A percentile compares a stretch with the other conserved stretches of the same genome.
Conservation (phyloP, 2,797 vertebrate species). For the Choloepus didactylus region DNA sequence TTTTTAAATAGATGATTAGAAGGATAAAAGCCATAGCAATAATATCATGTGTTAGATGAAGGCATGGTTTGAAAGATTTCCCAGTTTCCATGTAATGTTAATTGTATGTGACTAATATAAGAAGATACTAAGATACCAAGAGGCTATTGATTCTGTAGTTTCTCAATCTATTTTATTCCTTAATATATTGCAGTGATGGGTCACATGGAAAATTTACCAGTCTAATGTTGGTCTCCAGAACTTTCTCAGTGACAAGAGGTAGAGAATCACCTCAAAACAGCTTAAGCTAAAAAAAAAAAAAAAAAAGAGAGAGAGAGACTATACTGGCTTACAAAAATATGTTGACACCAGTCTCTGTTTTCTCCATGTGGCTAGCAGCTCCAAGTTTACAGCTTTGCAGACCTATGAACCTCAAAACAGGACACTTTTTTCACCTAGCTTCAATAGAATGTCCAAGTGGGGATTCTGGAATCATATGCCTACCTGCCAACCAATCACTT, state of each 20-base stretch:
- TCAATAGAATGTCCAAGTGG: not conserved
- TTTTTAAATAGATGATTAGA: conserved; percentile 60
- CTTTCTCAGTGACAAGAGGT: not conserved
- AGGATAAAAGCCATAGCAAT: conserved; percentile 37
- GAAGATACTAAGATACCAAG: too few species aligned
- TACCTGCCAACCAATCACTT: not conserved
- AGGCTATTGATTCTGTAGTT: not conserved
- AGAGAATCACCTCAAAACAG: not conserved
- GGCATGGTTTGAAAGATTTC: not conserved
- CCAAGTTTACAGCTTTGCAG: not conserved
- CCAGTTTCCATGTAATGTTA: not conserved
- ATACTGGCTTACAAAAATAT: not conserved
- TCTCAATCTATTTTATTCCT: not conserved
- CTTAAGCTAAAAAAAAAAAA: not conserved
- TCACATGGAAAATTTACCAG: conserved; percentile 4
- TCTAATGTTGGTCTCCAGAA: not conserved
- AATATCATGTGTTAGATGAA: conserved; percentile 63
- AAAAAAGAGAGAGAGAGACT: not conserved
- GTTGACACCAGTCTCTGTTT: not conserved
- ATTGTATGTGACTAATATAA: not conserved
- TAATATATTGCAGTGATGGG: not conserved
- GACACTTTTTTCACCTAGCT: not conserved
- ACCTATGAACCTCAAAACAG: not conserved
- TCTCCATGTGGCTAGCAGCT: not conserved
- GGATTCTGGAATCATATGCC: not conserved